Percentiles rank a stretch among this genome's conserved stretches.
These are phyloP conservation scores for Dermatemys mawii DNA, from an alignment of 2,113 vertebrate genomes.

Conservation along the genomic window DNA sequence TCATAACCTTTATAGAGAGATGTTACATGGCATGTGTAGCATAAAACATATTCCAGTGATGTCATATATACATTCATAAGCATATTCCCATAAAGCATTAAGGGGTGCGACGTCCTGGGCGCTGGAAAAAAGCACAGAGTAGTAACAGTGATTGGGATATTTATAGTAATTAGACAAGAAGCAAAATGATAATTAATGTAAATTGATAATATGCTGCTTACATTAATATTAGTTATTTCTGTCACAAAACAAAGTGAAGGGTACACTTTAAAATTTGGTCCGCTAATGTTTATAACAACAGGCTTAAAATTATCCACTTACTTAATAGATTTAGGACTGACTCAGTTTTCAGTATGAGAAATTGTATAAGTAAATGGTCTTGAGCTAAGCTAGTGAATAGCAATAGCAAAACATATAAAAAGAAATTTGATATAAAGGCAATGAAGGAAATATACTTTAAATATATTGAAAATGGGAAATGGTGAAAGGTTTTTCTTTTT, in stretches of 20 bases:
- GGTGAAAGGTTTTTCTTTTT: not conserved
- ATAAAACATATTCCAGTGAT: too few species aligned
- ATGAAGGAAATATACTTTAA: not conserved
- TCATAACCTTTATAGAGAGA: too few species aligned
- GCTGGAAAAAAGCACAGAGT: conserved; percentile 29
- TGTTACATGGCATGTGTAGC: too few species aligned
- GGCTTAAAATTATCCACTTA: not conserved
- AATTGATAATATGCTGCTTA: conserved; percentile 27
- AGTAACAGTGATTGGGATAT: conserved; percentile 31
- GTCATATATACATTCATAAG: too few species aligned
- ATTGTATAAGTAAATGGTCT: not conserved
- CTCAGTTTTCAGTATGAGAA: not conserved
- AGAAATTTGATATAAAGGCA: not conserved
- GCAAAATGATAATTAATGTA: not conserved
- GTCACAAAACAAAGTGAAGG: conserved; percentile 32
- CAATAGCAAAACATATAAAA: not conserved
- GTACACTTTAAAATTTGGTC: not conserved
- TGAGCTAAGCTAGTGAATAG: conserved; percentile 16
- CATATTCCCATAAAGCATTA: too few species aligned
- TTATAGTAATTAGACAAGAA: conserved; percentile 35
- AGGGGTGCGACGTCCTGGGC: not conserved
- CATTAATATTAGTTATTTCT: conserved; percentile 60
- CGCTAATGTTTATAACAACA: not conserved
- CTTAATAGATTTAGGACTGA: not conserved
- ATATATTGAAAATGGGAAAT: not conserved